These are phyloP conservation scores for Acanthosoma haemorrhoidale DNA, from an alignment of 2,888 invertebrate species.

Conservation along the genomic window DNA sequence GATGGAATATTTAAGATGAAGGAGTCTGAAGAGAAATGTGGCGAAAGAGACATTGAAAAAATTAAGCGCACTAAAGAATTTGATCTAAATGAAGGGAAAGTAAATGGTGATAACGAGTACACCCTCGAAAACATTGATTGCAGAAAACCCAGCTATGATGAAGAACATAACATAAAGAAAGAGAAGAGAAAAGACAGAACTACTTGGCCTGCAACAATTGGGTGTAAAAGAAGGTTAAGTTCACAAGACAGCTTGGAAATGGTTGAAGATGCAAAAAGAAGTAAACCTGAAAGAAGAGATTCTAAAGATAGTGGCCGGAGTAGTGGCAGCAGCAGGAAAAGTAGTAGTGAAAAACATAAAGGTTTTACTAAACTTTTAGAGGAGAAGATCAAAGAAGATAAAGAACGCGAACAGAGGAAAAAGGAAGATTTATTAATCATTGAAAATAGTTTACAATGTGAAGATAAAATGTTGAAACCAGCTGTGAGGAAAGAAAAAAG, in stretches of 20 bases:
- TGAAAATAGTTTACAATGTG: slow-evolving; percentile 34
- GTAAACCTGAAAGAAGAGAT: slow-evolving; percentile 59
- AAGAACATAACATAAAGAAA: slow-evolving; percentile 49
- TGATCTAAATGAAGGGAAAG: slow-evolving; percentile 40
- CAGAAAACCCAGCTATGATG: slow-evolving; percentile 47
- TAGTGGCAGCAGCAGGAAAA: slow-evolving; percentile 41
- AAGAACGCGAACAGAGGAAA: slow-evolving; percentile 48
- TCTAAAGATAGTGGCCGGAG: slow-evolving; percentile 59
- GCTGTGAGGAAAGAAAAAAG: slow-evolving; percentile 43
- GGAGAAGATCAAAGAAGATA: slow-evolving; percentile 57
- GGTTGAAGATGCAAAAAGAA: slow-evolving; percentile 52
- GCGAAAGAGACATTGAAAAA: slow-evolving; percentile 39
- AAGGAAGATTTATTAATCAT: slow-evolving; percentile 34
- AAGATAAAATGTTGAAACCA: slow-evolving; percentile 37
- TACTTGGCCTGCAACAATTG: slow-evolving; percentile 56
- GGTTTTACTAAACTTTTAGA: slow-evolving; percentile 56
- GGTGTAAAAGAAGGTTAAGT: slow-evolving; percentile 68
- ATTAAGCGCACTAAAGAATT: slow-evolving; percentile 39
- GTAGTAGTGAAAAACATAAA: slow-evolving; percentile 46
- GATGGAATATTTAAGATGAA: slow-evolving; percentile 17
- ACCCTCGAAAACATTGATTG: slow-evolving; percentile 42
- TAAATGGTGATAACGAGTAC: slow-evolving; percentile 41
- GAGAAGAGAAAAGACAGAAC: slow-evolving; percentile 58
- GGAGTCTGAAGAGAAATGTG: slow-evolving; percentile 38
- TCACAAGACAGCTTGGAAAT: slow-evolving; percentile 68